These are phyloP conservation scores for Ornithoptera priamus DNA, from an alignment of 2,888 invertebrate genomes.

Conservation along the genomic window DNA sequence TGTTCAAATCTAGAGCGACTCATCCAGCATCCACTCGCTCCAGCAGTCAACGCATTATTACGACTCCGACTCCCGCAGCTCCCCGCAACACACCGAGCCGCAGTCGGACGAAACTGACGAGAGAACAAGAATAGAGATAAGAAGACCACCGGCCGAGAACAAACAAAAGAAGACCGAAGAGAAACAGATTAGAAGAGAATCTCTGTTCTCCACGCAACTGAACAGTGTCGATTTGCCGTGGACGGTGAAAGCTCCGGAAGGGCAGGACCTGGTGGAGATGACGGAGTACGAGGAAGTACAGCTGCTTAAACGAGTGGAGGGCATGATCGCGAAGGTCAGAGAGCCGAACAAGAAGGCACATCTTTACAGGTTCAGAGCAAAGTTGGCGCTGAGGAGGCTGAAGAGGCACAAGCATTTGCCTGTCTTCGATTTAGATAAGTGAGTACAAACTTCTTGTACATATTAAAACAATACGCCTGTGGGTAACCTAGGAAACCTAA, in stretches of 20 bases:
- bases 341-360: conserved; percentile 53
- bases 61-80: conserved; percentile 62
- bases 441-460: conserved; percentile 35
- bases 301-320: conserved; percentile 65
- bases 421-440: conserved; percentile 71
- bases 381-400: conserved; percentile 59
- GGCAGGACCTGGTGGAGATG: conserved; percentile 51
- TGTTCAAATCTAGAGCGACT: conserved; percentile 53
- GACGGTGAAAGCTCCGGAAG: conserved; percentile 45
- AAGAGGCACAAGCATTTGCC: conserved; percentile 70
- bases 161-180: conserved; percentile 46
- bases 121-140: conserved; percentile 27
- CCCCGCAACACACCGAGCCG: conserved; percentile 34
- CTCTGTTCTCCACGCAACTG: conserved; percentile 55
- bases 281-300: conserved; percentile 71
- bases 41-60: conserved; percentile 49
- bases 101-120: conserved; percentile 32
- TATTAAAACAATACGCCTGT: too few species aligned
- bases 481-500: too few species aligned
- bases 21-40: conserved; percentile 61
- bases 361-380: conserved; percentile 55
- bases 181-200: conserved; percentile 45
- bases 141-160: conserved; percentile 32
- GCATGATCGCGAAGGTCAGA: conserved; percentile 54
- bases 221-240: conserved; percentile 65